Evolutionary conservation across 2,888 invertebrate genomes (phyloP), one percentile per base, ranked within the genome.

Genomic region (Scaptomyza reducta): DNA sequence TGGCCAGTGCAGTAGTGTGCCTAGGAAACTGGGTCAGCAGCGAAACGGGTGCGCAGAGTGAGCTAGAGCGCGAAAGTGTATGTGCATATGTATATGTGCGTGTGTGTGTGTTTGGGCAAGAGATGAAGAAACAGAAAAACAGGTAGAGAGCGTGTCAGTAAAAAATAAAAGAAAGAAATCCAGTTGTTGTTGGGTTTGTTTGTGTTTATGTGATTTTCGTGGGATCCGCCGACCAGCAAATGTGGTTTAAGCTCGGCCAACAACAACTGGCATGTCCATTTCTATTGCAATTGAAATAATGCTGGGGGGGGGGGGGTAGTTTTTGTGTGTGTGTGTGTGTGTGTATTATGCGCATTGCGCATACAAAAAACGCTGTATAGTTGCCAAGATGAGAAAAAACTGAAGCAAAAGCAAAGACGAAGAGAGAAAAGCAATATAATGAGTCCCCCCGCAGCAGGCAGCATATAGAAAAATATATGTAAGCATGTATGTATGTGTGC

Each of bases 1-100:
- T 71, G 71, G 65, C 69, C 63, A 74, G 74, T 74, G 72, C 68
- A 62, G 49, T 35, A 22, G 50, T 38, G 49, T 49, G 77, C 74
- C 74, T 79, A 79, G 74, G 55, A 77, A 80, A 80, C 81, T 80
- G 63, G 80, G 84, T 84, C 87, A 84, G 38, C 73, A 76, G 60
- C 66, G 41, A 60, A 65, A 54, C 53, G 57, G 67, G 60, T 42
- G 64, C 53, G 64, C 53, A 51, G 70, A 65, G 60, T 41, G 58
- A 71, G 74, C 55, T 56, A 74, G 75, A 74, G 75, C 67, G 71
- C 71, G 66, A 53, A 60, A 76, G 75, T 50, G 38, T 50, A 25
- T 69, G 6, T 33, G 6, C 10, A 6, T 33, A 1, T 29, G 33
- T 33, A 7, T 16, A 6, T 14, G 45, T 16, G 10, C 11, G 25